Base-by-base conservation (phyloP, 2,888 invertebrate species). In the Scaptodrosophila latifasciaeformis region DNA sequence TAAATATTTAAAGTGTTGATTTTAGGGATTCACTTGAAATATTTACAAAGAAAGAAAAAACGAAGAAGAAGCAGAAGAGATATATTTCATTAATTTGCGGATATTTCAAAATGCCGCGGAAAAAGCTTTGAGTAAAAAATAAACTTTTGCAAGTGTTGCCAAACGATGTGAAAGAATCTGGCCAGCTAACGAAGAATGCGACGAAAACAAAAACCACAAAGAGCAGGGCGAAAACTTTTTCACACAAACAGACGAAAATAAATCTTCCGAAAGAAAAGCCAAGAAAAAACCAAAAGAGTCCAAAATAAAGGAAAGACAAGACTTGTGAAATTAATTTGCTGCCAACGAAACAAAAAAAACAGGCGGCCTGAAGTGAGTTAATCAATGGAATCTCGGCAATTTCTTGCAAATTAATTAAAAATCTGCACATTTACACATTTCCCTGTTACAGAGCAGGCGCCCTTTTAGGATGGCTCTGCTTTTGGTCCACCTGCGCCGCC, bases 401-500 rank as follows among this genome's bases (percentile, higher is more conserved):
- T 24, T 9, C 12, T 30, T 49, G 29, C 30, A 21, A 21, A 49
- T 46, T 46, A 27, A 27, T 34, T 12, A 27, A 6, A 24, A 29
- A 17, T 3, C 19, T 39, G n/a, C n/a, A n/a, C n/a, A n/a, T n/a
- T n/a, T n/a, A n/a, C n/a, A n/a, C n/a, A n/a, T 47, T 24, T 47
- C 13, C 5, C 2, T 30, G 4, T 43, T 21, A 1, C 24, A 27
- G 24, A 21, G 24, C n/a, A 13, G n/a, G n/a, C n/a, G n/a, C n/a
- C 18, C 39, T 13, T 18, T 39, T 1, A 12, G 30, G 17, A 86
- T 86, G 86, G 86, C 82, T 31, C 70, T 85, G 54, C 51, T 85
- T 30, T 54, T 86, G 53, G 81, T 86, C 31, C 86, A 86, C 60
- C 65, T 86, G 64, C 82, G 86, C 27, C 85, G 86, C 49, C 76